Evolutionary conservation across 2,888 invertebrate genomes (phyloP), one percentile per base, ranked within the genome.

Genomic region (Nematopogon swammerdamellus): DNA sequence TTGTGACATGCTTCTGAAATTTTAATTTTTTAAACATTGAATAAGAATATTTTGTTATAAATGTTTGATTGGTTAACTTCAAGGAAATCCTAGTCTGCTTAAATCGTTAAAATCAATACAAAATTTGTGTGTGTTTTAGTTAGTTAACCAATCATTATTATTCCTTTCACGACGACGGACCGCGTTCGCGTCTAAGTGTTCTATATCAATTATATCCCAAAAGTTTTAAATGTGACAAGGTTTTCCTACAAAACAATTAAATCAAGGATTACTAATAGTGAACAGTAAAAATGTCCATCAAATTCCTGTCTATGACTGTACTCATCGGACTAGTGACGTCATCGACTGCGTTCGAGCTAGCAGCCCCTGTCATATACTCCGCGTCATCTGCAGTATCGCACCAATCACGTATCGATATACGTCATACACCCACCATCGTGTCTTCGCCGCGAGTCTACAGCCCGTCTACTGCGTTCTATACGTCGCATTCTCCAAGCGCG

Each of bases 321-420:
- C 4, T 8, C 4, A 8, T 25, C 4, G 8, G 8, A 25, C 36
- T 36, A 3, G 8, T 36, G 11, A 14, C 11, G 4, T 14, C 36
- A 36, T 4, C 11, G 14, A 36, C 3, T 6, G 11, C 36, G 8
- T 14, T 14, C n/a, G 6, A 36, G 6, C 4, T 36, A 6, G 36
- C 67, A 20, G 56, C 61, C 45, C 71, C 72, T 45, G 48, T 73
- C 8, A 68, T 75, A 55, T 70, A 73, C 54, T 67, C 72, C 17
- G 75, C 80, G 20, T 82, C 83, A 1, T 80, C 80, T 58, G 74
- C 82, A 44, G 81, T 83, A 18, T 82, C 82, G 1, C 80, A 80
- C 60, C 82, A 83, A 60, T 82, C 83, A 48, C 72, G 82, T 47
- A 68, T 82, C 48, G 77, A 83, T 55, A 75, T 84, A 45, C 65